These are phyloP conservation scores for Rutpela maculata DNA, from an alignment of 2,888 invertebrate species.

Conservation along the genomic window DNA sequence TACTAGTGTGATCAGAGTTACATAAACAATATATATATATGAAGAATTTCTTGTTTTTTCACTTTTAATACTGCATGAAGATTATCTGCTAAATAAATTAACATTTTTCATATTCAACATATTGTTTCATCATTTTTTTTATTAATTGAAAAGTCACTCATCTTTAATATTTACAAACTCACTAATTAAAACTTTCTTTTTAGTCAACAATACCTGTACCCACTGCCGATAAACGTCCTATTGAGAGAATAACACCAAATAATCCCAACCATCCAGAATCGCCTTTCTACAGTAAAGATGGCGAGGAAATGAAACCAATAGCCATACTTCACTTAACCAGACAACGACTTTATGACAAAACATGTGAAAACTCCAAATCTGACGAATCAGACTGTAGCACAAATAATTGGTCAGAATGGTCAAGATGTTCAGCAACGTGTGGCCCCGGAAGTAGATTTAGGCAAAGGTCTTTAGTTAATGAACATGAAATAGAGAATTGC, in stretches of 20 bases:
- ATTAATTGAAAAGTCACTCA: too few relatives aligned
- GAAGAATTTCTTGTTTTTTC: too few relatives aligned
- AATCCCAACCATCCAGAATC: slow-evolving; percentile 90
- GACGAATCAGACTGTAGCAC: slow-evolving; percentile 50
- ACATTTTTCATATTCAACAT: too few relatives aligned
- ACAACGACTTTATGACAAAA: slow-evolving; percentile 85
- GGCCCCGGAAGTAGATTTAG: slow-evolving; percentile 74
- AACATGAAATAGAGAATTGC: slow-evolving; percentile 29
- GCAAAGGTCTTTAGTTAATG: slow-evolving; percentile 8
- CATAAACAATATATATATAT: too few relatives aligned
- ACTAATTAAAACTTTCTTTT: not conserved
- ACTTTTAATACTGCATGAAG: too few relatives aligned
- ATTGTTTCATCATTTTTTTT: too few relatives aligned
- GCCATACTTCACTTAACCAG: slow-evolving; percentile 87
- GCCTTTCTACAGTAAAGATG: slow-evolving; percentile 89
- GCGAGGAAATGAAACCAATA: slow-evolving; percentile 88
- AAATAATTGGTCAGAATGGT: slow-evolving; percentile 61
- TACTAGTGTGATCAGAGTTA: too few relatives aligned
- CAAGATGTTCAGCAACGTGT: slow-evolving; percentile 71
- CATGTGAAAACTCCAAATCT: slow-evolving; percentile 75
- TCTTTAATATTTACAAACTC: not conserved
- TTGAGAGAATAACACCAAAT: slow-evolving; percentile 88
- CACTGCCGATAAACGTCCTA: slow-evolving; percentile 88
- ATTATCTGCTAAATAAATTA: too few relatives aligned
- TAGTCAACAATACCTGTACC: slow-evolving; percentile 78